Percentiles rank a stretch among this genome's conserved stretches.
Evolutionary conservation across 2,797 vertebrate genomes (phyloP).

Genomic region (Eutrigla gurnardus): DNA sequence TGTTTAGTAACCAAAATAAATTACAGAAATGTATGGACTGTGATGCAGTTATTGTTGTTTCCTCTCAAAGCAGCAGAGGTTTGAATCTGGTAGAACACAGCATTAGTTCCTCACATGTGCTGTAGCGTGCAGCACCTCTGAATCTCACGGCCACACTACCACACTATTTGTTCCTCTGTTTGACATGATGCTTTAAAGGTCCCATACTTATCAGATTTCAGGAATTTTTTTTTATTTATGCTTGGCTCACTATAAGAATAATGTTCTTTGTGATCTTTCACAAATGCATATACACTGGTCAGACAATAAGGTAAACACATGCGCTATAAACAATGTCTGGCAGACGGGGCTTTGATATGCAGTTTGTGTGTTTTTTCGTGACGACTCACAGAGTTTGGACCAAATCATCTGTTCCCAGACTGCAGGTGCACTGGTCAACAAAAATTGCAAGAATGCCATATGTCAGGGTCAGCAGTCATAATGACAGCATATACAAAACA

Average conservation of each 20-base stretch:
- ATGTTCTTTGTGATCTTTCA: conserved; percentile 47
- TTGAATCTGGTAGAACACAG: conserved; percentile 34
- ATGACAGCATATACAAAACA: conserved; percentile 72
- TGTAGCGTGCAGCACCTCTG: conserved; percentile 34
- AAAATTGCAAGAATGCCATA: conserved; percentile 46
- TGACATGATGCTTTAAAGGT: conserved; percentile 15
- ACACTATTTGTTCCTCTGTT: conserved; percentile 38
- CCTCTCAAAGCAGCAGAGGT: conserved; percentile 8
- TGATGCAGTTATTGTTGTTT: conserved; percentile 1
- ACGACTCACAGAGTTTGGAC: conserved; percentile 43
- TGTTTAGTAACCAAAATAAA: conserved; percentile 5
- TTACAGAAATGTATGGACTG: conserved; percentile 3
- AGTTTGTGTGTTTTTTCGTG: conserved; percentile 23
- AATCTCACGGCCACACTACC: conserved; percentile 29
- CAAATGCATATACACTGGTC: conserved; percentile 43
- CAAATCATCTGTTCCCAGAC: conserved; percentile 53
- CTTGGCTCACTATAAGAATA: conserved; percentile 39
- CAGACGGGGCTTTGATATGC: conserved; percentile 63
- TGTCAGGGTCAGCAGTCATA: conserved; percentile 61
- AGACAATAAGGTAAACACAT: conserved; percentile 56
- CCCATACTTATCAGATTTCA: conserved; percentile 34
- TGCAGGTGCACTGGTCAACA: conserved; percentile 69
- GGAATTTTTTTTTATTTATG: conserved; percentile 34
- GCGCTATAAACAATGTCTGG: conserved; percentile 66
- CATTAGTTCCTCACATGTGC: conserved; percentile 37